Percentiles rank a stretch among this genome's conserved stretches.
Conservation (phyloP, 2,797 vertebrate genomes). For the Petrocephalus schoutedeni region DNA sequence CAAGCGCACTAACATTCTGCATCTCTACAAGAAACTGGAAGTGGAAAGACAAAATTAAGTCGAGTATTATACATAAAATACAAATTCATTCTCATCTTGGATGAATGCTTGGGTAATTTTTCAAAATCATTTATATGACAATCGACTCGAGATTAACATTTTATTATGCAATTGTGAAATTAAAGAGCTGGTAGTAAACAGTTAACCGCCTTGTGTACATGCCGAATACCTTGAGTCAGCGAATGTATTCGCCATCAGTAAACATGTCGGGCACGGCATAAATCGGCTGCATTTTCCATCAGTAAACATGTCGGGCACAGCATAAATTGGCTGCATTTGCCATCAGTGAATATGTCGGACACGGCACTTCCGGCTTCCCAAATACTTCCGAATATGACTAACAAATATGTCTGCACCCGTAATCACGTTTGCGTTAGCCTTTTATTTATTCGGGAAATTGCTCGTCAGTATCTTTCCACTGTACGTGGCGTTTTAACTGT, state of each 20-base stretch:
- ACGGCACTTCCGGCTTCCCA: neutral
- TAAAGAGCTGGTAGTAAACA: neutral
- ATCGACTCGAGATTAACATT: neutral
- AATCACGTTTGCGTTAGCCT: neutral
- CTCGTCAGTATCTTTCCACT: neutral
- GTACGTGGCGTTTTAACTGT: neutral
- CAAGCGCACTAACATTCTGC: neutral
- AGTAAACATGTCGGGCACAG: slow-evolving; percentile 15
- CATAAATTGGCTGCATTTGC: neutral
- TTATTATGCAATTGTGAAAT: neutral
- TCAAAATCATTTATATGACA: neutral
- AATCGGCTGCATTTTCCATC: neutral
- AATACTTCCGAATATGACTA: neutral
- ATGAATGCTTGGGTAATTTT: neutral
- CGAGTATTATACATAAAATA: neutral
- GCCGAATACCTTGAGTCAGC: neutral
- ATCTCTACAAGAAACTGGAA: neutral
- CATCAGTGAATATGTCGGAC: slow-evolving; percentile 22
- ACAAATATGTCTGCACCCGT: slow-evolving; percentile 27
- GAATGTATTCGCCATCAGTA: slow-evolving; percentile 13
- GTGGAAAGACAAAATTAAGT: neutral
- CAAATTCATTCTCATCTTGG: neutral
- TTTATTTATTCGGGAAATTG: neutral
- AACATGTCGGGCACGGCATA: slow-evolving; percentile 15
- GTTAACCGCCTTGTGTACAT: neutral